Evolutionary conservation across 2,113 vertebrate genomes (phyloP).

Genomic region (Lepisosteus oculatus): DNA sequence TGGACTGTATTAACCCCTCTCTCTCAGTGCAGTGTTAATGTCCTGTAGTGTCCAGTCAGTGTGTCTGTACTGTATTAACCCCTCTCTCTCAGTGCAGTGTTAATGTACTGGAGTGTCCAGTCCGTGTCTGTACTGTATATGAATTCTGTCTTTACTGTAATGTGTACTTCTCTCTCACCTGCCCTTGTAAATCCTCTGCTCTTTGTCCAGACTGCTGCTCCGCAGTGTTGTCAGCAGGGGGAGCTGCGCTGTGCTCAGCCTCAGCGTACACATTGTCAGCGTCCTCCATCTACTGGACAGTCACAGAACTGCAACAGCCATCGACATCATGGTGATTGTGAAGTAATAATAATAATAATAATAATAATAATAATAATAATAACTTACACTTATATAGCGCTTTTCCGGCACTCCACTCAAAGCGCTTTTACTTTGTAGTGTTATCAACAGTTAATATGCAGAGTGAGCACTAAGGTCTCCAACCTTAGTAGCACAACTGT

Average conservation of each 20-base stretch:
- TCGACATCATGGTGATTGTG: neutral
- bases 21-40: too few relatives aligned
- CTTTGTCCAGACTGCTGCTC: constrained; percentile 40
- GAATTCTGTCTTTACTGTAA: too few relatives aligned
- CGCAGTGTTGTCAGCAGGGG: constrained; percentile 34
- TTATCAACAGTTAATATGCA: neutral
- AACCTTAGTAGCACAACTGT: too few relatives aligned
- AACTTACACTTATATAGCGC: too few relatives aligned
- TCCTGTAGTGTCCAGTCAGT: too few relatives aligned
- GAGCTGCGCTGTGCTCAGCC: constrained; percentile 9
- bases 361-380: neutral
- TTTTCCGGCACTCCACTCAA: too few relatives aligned
- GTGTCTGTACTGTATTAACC: neutral
- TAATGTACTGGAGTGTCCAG: too few relatives aligned
- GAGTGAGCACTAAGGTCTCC: too few relatives aligned
- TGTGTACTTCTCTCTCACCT: constrained; percentile 38
- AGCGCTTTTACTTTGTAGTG: neutral
- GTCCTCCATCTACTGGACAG: constrained; percentile 61
- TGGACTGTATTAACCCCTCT: too few relatives aligned
- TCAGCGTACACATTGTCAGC: constrained; percentile 38
- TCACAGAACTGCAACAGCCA: neutral
- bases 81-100: neutral
- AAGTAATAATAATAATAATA: neutral
- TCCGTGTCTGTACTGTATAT: too few relatives aligned
- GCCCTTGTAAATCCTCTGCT: constrained; percentile 47